Evolutionary conservation across 2,797 vertebrate genomes (phyloP).

Genomic region (Thunnus albacares): DNA sequence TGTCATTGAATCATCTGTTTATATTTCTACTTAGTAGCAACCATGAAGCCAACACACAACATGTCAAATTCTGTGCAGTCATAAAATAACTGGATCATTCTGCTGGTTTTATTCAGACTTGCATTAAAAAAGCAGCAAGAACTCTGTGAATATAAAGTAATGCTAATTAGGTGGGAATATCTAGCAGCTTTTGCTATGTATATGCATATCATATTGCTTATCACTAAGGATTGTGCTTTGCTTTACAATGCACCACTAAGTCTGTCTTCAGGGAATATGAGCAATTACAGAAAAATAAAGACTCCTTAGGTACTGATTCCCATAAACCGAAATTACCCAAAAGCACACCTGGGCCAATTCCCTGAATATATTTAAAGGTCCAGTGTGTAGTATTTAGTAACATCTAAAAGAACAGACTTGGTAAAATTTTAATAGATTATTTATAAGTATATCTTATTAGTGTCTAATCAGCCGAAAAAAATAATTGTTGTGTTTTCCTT

Average conservation of each 20-base stretch:
- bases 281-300: slow-evolving; percentile 15
- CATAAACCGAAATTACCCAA: background rate
- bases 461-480: too few relatives aligned
- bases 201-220: slow-evolving; percentile 15
- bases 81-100: slow-evolving; percentile 1
- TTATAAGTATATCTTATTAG: too few relatives aligned
- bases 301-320: background rate
- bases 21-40: slow-evolving; percentile 2
- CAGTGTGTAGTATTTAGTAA: too few relatives aligned
- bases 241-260: background rate
- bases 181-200: slow-evolving; percentile 1
- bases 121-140: background rate
- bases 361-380: slow-evolving; percentile 13
- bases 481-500: too few relatives aligned
- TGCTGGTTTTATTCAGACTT: background rate
- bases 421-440: too few relatives aligned
- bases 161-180: slow-evolving; percentile 8
- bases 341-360: background rate
- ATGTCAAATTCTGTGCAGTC: background rate
- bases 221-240: background rate
- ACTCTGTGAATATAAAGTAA: slow-evolving; percentile 12
- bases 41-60: slow-evolving; percentile 7
- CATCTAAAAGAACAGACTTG: too few relatives aligned
- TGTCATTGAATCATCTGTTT: slow-evolving; percentile 22
- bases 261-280: slow-evolving; percentile 16